Evolutionary conservation across 1,140 invertebrate species (phyloP), one percentile per base, ranked within the genome.

Genomic region (Scylla paramamosain): DNA sequence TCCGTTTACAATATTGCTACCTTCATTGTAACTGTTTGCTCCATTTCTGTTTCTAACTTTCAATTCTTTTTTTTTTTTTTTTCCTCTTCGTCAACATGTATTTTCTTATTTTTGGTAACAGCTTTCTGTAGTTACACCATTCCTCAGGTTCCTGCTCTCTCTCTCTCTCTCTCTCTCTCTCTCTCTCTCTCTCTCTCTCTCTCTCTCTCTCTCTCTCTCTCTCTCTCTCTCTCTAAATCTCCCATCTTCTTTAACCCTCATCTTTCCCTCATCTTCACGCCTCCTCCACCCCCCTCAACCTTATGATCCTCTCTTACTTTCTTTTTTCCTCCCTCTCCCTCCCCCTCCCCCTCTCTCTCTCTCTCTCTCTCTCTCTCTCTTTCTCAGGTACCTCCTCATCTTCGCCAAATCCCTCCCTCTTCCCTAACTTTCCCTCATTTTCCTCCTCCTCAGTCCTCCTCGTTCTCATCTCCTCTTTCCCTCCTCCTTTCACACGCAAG

Each of bases 361-460:
- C 28, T 7, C 77, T 28, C 28, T 28, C 77, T 7, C 20, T 3
- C 28, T 25, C 28, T 28, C 7, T 25, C 20, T 82, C n/a, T n/a
- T 86, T 86, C 28, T 86, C 83, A 86, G 8, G 83, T 86, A 28
- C 83, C 83, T 12, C 83, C n/a, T 86, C 0, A 32, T 12, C 83
- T 86, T 14, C 77, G 7, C 20, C 77, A 82, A 82, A 82, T 59
- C 52, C 20, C 52, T 59, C 52, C 52, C 52, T 59, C 20, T 59
- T 59, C 52, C 20, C 20, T 59, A 39, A 59, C 20, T 59, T 59
- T 59, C 12, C 20, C 20, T 59, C 31, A 16, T n/a, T 25, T 86
- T 32, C 83, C 83, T 86, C n/a, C 83, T 32, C n/a, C n/a, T 86
- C n/a, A 32, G 83, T 86, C n/a, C 83, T 32, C 83, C n/a, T 86